phyloP scores from a whole-genome alignment of 1,140 invertebrate species.

The Rhagoletis pomonella region DNA sequence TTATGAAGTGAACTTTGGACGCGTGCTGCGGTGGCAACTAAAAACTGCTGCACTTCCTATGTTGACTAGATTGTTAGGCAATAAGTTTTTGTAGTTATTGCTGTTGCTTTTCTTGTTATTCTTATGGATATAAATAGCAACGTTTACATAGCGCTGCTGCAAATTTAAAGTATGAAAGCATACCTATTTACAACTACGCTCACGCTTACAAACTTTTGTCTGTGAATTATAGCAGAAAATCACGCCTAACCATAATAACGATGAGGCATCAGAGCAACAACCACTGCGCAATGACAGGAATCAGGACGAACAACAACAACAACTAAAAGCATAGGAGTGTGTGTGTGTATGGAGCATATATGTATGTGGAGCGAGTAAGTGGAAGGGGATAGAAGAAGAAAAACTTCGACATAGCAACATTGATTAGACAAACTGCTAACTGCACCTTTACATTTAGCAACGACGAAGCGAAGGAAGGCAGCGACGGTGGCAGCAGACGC shows the following conservation, averaged over 20 bases:
- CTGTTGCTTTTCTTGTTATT: no score
- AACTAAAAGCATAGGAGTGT: no score
- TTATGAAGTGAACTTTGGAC: no score
- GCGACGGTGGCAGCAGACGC: neutral
- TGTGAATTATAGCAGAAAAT: conserved; percentile 48
- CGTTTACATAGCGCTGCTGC: neutral
- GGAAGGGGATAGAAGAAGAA: neutral
- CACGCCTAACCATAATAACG: conserved; percentile 30
- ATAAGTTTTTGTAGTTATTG: neutral
- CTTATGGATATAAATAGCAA: neutral
- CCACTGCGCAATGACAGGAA: neutral
- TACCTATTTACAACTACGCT: neutral
- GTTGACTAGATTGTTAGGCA: neutral
- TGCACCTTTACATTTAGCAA: conserved; percentile 22
- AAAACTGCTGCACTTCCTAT: neutral
- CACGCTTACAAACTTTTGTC: neutral
- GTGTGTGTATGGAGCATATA: neutral
- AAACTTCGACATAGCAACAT: conserved; percentile 29
- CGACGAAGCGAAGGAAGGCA: no score
- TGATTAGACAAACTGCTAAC: conserved; percentile 52
- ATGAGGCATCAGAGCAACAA: neutral
- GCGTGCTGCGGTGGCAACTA: neutral
- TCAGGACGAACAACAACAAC: neutral
- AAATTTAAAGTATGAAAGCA: neutral
- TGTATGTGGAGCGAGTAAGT: neutral